Base-by-base conservation (phyloP, 2,113 vertebrate species). In the Corapipo altera region DNA sequence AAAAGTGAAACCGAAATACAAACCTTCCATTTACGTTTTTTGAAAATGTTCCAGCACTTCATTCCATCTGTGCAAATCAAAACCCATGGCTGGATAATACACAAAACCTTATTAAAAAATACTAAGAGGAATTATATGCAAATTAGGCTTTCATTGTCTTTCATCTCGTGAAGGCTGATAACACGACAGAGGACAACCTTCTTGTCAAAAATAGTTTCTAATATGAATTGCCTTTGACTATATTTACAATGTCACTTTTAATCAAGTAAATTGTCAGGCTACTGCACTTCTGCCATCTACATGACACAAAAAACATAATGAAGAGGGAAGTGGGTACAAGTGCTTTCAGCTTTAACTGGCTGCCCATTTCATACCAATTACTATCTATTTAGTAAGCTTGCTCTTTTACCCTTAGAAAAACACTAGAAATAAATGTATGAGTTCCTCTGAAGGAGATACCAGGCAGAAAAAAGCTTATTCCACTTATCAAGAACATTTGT, bases 211-310 rank as follows among this genome's bases (percentile, higher is more conserved):
- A 76, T 54, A 89, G 80, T 81, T 93, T 79, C 88, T 93, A 79
- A 96, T 87, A 94, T 86, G 94, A 94, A 95, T 94, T 95, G 86
- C 91, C 88, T 96, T 95, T 95, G 94, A 93, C 93, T 97, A 2
- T 93, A 96, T 97, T 97, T 94, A 96, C 93, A 89, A 76, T 88
- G 92, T 93, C 94, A 92, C 80, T 93, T 97, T 96, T 97, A 97
- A 97, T 97, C 95, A 95, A 89, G 76, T 11, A 52, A 93, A 93
- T 87, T 96, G 88, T 91, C 88, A 94, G 88, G 84, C 88, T 93
- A 92, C 76, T 85, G 84, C 80, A 74, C 80, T 94, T 87, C 57
- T 89, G 84, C 21, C 7, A 75, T 79, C 88, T 78, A 58, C 30
- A 11, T 79, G 76, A 39, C 18, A 35, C 48, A 83, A 62, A 85